Evolutionary conservation across 2,113 vertebrate species (phyloP), one percentile per base, ranked within the genome.

Genomic region (Mastomys natalensis): DNA sequence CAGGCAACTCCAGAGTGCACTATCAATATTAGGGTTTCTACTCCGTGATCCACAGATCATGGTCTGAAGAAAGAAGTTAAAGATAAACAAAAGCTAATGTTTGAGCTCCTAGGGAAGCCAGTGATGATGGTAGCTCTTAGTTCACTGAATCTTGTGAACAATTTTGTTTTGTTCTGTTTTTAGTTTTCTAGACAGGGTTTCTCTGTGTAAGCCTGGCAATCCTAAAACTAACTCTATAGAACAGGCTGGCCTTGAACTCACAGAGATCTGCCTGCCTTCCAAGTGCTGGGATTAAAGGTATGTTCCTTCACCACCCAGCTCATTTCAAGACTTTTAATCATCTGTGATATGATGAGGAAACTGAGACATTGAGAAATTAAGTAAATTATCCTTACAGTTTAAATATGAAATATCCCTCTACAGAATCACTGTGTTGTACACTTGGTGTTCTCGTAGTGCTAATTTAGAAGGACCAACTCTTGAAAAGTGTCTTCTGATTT

Each of bases 291-390:
- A 73, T 73, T 73, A 73, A 73, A 72, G 70, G 19, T 73, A 4
- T 40, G 19, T 73, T 21, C 19, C 16, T 4, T 21, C n/a, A 73
- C n/a, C 72, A 40, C n/a, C n/a, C 21, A 24, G 70, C 19, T 73
- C 21, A 22, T 43, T 22, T 62, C 45, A 87, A 88, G 53, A 89
- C 72, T 81, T 94, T 95, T 85, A 94, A 91, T 94, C 90, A 43
- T 48, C 24, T 68, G 66, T 68, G 66, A 60, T 76, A 93, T 96
- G 58, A 86, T 86, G 93, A 93, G 48, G 40, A 97, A 92, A 90
- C 78, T 72, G 77, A 96, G 86, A 51, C 45, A 43, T n/a, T 88
- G 21, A 86, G 34, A 89, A 45, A 11, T n/a, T 80, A 90, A 89
- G 6, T 77, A 85, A 93, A 92, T 90, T 93, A 78, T 7, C 51